These are phyloP conservation scores for Macrochelys suwanniensis DNA, from an alignment of 2,797 vertebrate genomes.

Conservation along the genomic window DNA sequence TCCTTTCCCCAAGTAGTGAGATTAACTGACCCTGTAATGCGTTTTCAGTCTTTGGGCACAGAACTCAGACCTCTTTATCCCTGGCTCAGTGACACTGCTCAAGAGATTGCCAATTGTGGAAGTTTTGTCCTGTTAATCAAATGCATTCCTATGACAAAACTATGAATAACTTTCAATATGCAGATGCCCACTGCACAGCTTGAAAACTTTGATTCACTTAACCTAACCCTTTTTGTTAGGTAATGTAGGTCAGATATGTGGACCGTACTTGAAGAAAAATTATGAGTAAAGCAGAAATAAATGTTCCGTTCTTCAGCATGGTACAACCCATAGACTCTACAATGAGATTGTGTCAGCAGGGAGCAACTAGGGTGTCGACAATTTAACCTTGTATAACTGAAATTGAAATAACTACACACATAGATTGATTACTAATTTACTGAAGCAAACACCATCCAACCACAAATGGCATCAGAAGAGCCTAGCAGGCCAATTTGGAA, in stretches of 20 bases:
- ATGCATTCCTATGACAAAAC: conserved; percentile 45
- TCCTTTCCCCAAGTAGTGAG: neutral
- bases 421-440: neutral
- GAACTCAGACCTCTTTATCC: conserved; percentile 8
- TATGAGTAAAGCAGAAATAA: neutral
- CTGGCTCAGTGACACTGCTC: conserved; percentile 48
- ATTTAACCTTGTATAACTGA: conserved; percentile 42
- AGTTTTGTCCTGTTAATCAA: neutral
- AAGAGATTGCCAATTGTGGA: conserved; percentile 24
- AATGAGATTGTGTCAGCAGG: neutral
- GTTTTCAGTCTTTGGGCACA: neutral
- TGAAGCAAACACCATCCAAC: neutral
- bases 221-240: no score
- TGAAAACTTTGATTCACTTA: conserved; percentile 55
- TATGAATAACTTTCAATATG: conserved; percentile 23
- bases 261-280: rapidly evolving
- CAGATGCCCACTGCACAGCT: conserved; percentile 42
- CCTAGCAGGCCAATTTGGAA: neutral
- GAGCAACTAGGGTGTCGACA: neutral
- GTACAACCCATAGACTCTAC: neutral
- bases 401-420: neutral
- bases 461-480: neutral
- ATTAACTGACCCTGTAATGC: neutral
- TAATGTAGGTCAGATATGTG: neutral
- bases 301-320: neutral